These are phyloP conservation scores for Gallinago jamesoni DNA, from an alignment of 2,113 vertebrate species.

Conservation along the genomic window DNA sequence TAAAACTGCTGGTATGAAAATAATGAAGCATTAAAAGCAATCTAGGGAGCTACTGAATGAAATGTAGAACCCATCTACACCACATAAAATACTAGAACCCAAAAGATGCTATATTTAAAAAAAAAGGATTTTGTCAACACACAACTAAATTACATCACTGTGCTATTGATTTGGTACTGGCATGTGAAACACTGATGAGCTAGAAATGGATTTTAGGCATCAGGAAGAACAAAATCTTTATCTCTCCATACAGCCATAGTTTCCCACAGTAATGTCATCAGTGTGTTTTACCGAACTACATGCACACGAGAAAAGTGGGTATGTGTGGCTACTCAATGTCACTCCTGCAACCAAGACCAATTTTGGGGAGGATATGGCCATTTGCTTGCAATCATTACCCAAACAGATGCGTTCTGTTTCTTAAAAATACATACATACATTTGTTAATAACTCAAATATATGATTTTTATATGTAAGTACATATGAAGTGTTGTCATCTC, in stretches of 20 bases:
- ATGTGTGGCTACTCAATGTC: background rate
- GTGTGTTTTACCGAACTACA: background rate
- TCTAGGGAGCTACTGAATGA: background rate
- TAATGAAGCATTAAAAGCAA: background rate
- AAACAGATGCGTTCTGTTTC: background rate
- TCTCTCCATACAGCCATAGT: background rate
- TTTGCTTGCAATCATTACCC: background rate
- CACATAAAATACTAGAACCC: fast-evolving
- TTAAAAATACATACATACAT: background rate
- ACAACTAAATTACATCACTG: background rate
- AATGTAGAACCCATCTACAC: background rate
- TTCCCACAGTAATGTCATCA: background rate
- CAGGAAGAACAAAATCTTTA: background rate
- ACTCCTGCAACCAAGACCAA: background rate
- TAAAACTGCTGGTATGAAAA: background rate
- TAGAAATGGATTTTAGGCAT: background rate
- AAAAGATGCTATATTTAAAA: background rate
- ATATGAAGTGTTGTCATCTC: background rate
- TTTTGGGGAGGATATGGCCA: background rate
- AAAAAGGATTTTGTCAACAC: background rate
- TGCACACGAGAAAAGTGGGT: background rate
- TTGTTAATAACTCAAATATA: background rate
- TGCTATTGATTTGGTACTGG: background rate
- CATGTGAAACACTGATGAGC: background rate
- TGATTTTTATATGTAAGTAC: background rate